Evolutionary conservation across 2,113 vertebrate genomes (phyloP), one percentile per base, ranked within the genome.

Genomic region (Clinocottus analis): DNA sequence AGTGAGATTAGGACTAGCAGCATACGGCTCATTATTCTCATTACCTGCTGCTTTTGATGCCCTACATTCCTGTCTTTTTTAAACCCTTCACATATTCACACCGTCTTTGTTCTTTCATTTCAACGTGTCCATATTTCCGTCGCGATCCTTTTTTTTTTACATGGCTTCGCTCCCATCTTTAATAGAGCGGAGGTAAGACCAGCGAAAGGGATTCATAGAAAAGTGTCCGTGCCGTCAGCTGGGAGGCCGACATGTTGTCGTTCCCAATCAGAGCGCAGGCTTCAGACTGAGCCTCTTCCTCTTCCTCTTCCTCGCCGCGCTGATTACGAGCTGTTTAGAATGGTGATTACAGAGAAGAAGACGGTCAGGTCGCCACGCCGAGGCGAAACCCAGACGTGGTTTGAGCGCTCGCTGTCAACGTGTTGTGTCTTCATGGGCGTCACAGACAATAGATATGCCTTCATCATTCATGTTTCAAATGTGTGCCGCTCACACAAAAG

Each of bases 281-380:
- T 84, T 82, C 49, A 47, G 31, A 85, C 70, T 60, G 43, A 81
- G 81, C 76, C 31, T 65, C 72, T 59, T 31, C 51, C 37, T 51
- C 35, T 53, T 55, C 76, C 31, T 65, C 72, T 59, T 31, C 51
- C 37, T 51, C 35, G 59, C 59, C 58, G 12, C 49, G 23, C 81
- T 90, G 88, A 90, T 89, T 87, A 83, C 83, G 77, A 47, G 60
- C 85, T 84, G 83, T 72, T 86, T 84, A 86, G 63, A 72, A 79
- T 73, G 71, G 67, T 82, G 83, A 87, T 87, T 90, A 72, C 45
- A 72, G 11, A 58, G 69, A 77, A 78, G 68, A 23, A 43, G 67
- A 39, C 71, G 59, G 66, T 27, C 70, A 31, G 29, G 29, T 67
- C 71, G 77, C 60, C 67, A 72, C 77, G 65, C 27, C 47, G 45